A percentile compares a stretch with the other conserved stretches of the same genome.
phyloP scores from a whole-genome alignment of 1,140 invertebrate species.

The Oncopeltus fasciatus region DNA sequence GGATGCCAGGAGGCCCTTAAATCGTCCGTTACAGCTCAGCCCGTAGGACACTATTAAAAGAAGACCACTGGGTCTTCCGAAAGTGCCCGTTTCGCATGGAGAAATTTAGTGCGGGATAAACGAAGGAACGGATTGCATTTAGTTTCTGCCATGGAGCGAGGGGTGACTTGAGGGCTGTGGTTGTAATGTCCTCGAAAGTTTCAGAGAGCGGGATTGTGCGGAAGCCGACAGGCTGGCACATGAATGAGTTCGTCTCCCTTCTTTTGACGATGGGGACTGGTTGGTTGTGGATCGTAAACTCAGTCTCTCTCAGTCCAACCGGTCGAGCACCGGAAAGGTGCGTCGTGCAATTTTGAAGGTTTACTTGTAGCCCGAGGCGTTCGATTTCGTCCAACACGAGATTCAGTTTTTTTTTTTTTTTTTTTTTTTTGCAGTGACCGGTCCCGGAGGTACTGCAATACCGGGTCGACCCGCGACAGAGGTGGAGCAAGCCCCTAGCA shows the following conservation, averaged over 20 bases:
- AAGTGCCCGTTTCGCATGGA: slow-evolving; percentile 23
- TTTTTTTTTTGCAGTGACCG: neutral
- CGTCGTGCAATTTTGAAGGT: neutral
- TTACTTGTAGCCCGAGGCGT: neutral
- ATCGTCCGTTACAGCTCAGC: slow-evolving; percentile 25
- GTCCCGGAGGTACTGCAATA: no score
- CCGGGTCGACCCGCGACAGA: neutral
- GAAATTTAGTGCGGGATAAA: slow-evolving; percentile 28
- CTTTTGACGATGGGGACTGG: neutral
- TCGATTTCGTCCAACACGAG: neutral
- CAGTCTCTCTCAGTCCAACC: neutral
- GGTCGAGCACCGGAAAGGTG: neutral
- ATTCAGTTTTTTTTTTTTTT: neutral
- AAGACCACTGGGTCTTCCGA: slow-evolving; percentile 20
- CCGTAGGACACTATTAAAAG: slow-evolving; percentile 23
- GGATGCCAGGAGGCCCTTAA: neutral
- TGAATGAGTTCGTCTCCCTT: slow-evolving; percentile 24
- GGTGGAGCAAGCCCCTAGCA: no score
- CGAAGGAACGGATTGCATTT: slow-evolving; percentile 27
- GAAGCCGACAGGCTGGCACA: slow-evolving; percentile 26
- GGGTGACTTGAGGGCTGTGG: slow-evolving; percentile 19
- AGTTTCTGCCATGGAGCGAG: slow-evolving; percentile 32
- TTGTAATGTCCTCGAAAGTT: slow-evolving; percentile 16
- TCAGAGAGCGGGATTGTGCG: slow-evolving; percentile 20
- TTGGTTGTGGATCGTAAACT: neutral